Conservation (phyloP, 2,888 invertebrate species). For the Cheilosia urbana region DNA sequence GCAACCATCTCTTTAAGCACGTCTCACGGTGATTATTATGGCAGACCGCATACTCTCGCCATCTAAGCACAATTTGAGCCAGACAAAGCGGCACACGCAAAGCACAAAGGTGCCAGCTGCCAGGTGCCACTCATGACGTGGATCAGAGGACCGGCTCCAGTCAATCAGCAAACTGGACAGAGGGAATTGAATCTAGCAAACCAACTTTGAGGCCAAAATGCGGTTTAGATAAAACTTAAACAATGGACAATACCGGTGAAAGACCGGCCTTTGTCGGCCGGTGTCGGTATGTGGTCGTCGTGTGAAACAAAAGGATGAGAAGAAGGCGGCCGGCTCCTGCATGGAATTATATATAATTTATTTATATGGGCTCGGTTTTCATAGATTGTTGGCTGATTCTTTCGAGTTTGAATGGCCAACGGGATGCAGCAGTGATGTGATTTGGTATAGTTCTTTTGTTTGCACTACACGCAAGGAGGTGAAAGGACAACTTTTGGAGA, state of each 20-base stretch:
- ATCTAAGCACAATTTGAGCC: slow-evolving; percentile 24
- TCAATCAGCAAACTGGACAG: slow-evolving; percentile 4
- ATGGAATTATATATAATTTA: neutral
- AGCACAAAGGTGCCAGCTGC: slow-evolving; percentile 17
- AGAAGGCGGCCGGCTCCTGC: neutral
- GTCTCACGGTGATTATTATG: neutral
- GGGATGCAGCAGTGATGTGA: too few species aligned
- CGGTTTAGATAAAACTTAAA: slow-evolving; percentile 47
- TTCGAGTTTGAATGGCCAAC: too few species aligned
- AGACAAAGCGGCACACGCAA: slow-evolving; percentile 9
- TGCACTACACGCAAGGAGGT: too few species aligned
- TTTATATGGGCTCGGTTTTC: neutral
- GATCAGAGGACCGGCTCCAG: slow-evolving; percentile 5
- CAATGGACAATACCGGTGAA: slow-evolving; percentile 25
- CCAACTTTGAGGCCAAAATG: slow-evolving; percentile 53
- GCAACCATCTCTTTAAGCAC: slow-evolving; percentile 6
- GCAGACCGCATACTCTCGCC: slow-evolving; percentile 41
- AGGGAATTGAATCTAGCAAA: slow-evolving; percentile 39
- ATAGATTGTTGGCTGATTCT: too few species aligned
- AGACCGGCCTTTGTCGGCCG: slow-evolving; percentile 14
- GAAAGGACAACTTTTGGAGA: too few species aligned
- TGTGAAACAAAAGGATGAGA: slow-evolving; percentile 38
- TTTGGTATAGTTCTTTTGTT: too few species aligned
- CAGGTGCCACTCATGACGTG: too few species aligned
- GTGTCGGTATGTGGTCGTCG: slow-evolving; percentile 7